Percentiles rank a stretch among this genome's conserved stretches.
Conservation (phyloP, 2,113 vertebrate genomes). For the Cyanistes caeruleus region DNA sequence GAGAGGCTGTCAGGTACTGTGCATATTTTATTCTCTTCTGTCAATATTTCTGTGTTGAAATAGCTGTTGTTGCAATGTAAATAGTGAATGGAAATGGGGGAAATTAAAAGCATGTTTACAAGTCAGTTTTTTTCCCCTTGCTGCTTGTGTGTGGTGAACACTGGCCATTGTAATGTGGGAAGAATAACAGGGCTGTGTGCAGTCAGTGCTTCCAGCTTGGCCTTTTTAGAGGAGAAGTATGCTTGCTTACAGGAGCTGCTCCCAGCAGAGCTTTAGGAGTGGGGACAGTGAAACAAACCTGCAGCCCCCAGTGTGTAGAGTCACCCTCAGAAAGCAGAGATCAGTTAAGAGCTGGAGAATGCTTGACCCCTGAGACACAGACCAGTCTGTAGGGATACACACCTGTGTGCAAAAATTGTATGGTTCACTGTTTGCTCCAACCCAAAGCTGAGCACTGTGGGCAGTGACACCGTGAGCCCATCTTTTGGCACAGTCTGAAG, state of each 20-base stretch:
- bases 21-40: not conserved
- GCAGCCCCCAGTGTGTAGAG: not conserved
- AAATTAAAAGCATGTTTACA: not conserved
- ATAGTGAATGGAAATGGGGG: not conserved
- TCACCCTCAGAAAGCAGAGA: not conserved
- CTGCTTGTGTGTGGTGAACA: not conserved
- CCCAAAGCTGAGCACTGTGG: not conserved
- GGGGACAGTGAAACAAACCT: not conserved
- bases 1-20: constrained; percentile 94
- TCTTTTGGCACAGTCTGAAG: not conserved
- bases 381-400: not conserved
- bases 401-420: not conserved
- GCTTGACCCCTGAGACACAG: not conserved
- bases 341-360: not conserved
- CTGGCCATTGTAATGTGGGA: not conserved
- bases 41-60: not conserved
- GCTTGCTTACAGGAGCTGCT: not conserved
- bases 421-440: not conserved
- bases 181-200: not conserved
- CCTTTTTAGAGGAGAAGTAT: not conserved
- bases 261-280: not conserved
- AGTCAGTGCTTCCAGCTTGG: not conserved
- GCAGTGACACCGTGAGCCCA: not conserved
- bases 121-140: not conserved
- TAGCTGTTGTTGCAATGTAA: not conserved